Evolutionary conservation across 2,888 invertebrate species (phyloP).

Genomic region (Oxystoma pomonae): DNA sequence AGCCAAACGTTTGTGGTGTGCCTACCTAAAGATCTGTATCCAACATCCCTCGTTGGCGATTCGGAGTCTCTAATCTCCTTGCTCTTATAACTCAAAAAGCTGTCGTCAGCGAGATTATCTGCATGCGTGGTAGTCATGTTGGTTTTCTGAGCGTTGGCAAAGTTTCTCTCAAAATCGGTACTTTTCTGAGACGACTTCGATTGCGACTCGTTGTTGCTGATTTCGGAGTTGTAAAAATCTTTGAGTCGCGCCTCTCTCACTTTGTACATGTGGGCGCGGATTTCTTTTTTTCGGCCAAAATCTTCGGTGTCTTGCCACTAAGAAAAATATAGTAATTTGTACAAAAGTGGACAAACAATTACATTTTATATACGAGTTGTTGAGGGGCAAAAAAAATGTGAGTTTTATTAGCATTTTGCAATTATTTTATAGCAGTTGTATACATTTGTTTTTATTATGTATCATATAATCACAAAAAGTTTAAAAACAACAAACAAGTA

Average conservation of each 20-base stretch:
- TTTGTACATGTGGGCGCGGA: conserved; percentile 80
- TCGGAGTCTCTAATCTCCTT: conserved; percentile 77
- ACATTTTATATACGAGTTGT: too few relatives aligned
- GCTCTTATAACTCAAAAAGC: conserved; percentile 71
- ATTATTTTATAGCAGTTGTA: too few relatives aligned
- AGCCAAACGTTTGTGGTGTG: neutral
- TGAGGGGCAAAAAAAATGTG: too few relatives aligned
- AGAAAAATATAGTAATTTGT: conserved; percentile 41
- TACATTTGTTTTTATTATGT: too few relatives aligned
- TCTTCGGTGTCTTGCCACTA: conserved; percentile 87
- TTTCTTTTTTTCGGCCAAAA: conserved; percentile 80
- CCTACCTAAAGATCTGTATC: conserved; percentile 36
- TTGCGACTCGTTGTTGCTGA: conserved; percentile 28
- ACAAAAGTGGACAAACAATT: too few relatives aligned
- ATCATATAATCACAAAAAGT: too few relatives aligned
- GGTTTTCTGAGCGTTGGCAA: conserved; percentile 11
- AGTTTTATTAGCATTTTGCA: too few relatives aligned
- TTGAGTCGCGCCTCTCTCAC: conserved; percentile 75
- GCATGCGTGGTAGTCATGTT: conserved; percentile 50
- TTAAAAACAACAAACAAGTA: too few relatives aligned
- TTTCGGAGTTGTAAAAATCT: conserved; percentile 59
- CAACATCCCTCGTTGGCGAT: conserved; percentile 63
- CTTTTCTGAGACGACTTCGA: neutral
- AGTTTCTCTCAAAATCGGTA: neutral
- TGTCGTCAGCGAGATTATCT: conserved; percentile 70